phyloP scores from a whole-genome alignment of 2,888 invertebrate genomes.

The Drosophila austrosaltans region DNA sequence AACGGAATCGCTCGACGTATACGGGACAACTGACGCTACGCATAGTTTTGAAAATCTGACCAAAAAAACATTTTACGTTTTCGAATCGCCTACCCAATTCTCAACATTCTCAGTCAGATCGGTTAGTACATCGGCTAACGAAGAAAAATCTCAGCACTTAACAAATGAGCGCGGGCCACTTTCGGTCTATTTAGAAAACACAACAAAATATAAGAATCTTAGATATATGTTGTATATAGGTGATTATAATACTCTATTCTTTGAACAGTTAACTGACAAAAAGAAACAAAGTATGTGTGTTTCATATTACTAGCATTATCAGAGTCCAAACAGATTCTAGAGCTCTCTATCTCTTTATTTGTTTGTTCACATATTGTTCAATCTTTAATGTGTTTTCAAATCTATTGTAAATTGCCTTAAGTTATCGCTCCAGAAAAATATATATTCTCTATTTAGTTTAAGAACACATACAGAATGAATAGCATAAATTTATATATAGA shows the following conservation, averaged over 20 bases:
- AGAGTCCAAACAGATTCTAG: no score
- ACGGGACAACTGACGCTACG: constrained; percentile 56
- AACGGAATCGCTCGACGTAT: constrained; percentile 30
- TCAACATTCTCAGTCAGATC: not conserved
- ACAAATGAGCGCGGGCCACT: constrained; percentile 59
- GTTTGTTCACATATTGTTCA: no score
- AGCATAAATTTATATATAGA: no score
- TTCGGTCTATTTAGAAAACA: constrained; percentile 71
- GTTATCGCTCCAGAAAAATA: no score
- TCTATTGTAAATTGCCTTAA: no score
- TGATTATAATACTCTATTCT: constrained; percentile 34
- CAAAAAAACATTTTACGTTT: constrained; percentile 44
- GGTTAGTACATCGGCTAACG: constrained; percentile 49
- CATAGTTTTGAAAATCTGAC: constrained; percentile 55
- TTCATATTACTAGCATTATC: no score
- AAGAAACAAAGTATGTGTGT: no score
- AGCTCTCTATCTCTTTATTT: no score
- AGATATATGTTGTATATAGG: not conserved
- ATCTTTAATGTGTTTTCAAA: no score
- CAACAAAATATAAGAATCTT: constrained; percentile 40
- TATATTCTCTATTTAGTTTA: no score
- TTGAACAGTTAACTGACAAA: not conserved
- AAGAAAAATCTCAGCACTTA: constrained; percentile 55
- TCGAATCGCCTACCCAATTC: constrained; percentile 40
- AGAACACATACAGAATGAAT: no score